Percentiles rank a stretch among this genome's conserved stretches.
Evolutionary conservation across 2,888 invertebrate species (phyloP).

Genomic region (Trichacis sp.): DNA sequence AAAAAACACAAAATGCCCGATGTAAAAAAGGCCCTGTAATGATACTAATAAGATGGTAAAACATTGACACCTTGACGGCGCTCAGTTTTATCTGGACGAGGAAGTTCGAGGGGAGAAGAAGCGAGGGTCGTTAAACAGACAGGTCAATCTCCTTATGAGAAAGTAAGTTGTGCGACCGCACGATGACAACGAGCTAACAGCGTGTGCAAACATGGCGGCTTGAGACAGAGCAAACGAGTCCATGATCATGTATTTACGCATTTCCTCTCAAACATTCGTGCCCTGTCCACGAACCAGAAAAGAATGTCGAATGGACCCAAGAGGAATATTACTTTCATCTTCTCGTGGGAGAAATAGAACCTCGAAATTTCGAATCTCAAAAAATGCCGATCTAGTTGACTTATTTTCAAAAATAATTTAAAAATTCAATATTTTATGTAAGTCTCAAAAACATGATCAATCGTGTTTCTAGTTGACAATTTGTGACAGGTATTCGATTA

Average conservation of each 20-base stretch:
- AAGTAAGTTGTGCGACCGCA: constrained; percentile 58
- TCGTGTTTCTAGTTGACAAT: too few species aligned
- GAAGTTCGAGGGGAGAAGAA: constrained; percentile 39
- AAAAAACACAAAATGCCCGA: constrained; percentile 26
- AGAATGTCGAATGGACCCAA: constrained; percentile 34
- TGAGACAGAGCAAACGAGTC: constrained; percentile 56
- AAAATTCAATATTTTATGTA: too few species aligned
- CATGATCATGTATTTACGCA: constrained; percentile 65
- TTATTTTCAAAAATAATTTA: too few species aligned
- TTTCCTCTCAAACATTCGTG: constrained; percentile 65
- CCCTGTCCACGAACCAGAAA: constrained; percentile 43
- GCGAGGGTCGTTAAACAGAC: constrained; percentile 57
- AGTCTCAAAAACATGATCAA: too few species aligned
- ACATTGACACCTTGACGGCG: constrained; percentile 61
- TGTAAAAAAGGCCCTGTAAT: constrained; percentile 20
- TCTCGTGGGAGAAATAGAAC: neutral
- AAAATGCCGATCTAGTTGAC: too few species aligned
- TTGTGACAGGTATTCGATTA: too few species aligned
- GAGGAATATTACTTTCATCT: constrained; percentile 11
- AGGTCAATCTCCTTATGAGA: constrained; percentile 59
- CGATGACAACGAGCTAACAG: constrained; percentile 68
- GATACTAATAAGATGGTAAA: constrained; percentile 61
- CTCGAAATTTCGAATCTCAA: neutral
- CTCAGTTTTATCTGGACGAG: constrained; percentile 50
- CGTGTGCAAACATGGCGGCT: constrained; percentile 64